A percentile compares a stretch with the other conserved stretches of the same genome.
phyloP scores from a whole-genome alignment of 2,797 vertebrate species.

The Podarcis siculus region DNA sequence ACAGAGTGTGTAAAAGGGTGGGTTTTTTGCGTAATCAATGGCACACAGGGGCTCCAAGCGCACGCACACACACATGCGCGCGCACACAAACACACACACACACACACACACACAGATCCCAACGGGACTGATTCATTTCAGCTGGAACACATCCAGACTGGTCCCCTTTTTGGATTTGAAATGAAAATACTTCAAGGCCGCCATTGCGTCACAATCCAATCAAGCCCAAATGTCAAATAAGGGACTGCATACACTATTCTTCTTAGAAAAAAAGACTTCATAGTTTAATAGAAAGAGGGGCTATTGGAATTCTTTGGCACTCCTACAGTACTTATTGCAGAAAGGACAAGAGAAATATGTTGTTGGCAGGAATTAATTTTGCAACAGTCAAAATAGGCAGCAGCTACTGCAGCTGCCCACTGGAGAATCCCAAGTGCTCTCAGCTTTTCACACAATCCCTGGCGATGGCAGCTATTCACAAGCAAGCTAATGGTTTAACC shows the following conservation, averaged over 20 bases:
- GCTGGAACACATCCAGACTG: conserved; percentile 65
- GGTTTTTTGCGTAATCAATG: conserved; percentile 64
- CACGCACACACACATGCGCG: fast-evolving
- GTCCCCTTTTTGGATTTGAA: conserved; percentile 63
- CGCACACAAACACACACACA: conserved; percentile 33
- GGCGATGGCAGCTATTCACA: conserved; percentile 35
- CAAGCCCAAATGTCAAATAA: conserved; percentile 54
- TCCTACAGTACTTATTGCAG: conserved; percentile 48
- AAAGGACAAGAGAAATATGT: conserved; percentile 66
- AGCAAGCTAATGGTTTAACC: conserved; percentile 54
- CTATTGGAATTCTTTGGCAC: conserved; percentile 40
- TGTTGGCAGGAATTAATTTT: conserved; percentile 58
- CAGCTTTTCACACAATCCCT: conserved; percentile 64
- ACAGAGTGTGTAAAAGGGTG: conserved; percentile 63
- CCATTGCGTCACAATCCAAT: conserved; percentile 51
- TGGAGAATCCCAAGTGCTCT: conserved; percentile 61
- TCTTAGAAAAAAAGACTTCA: conserved; percentile 51
- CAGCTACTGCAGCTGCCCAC: conserved; percentile 52
- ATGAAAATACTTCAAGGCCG: conserved; percentile 70
- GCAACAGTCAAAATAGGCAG: conserved; percentile 62
- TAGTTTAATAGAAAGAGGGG: conserved; percentile 42
- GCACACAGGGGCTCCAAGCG: conserved; percentile 54
- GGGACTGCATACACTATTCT: conserved; percentile 41
- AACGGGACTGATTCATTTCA: conserved; percentile 67
- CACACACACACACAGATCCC: conserved; percentile 49